phyloP scores from a whole-genome alignment of 1,140 invertebrate species.

The Pogonomyrmex californicus region DNA sequence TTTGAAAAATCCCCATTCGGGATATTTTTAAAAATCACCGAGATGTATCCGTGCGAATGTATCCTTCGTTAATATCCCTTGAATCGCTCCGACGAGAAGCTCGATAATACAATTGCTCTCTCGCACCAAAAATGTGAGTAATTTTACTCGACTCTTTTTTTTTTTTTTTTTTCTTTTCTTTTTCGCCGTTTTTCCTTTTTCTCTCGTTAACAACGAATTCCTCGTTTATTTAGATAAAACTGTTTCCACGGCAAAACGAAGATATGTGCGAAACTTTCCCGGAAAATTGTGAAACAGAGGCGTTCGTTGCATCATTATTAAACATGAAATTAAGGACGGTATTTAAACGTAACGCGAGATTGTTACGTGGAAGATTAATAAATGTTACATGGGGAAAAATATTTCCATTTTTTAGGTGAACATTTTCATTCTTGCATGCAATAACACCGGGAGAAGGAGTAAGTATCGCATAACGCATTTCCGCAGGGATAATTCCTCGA shows the following conservation, averaged over 20 bases:
- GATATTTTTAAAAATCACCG: neutral
- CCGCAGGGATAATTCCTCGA: constrained; percentile 16
- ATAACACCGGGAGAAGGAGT: neutral
- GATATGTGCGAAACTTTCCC: constrained; percentile 28
- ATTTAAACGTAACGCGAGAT: constrained; percentile 16
- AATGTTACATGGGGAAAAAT: constrained; percentile 26
- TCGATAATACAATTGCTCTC: neutral
- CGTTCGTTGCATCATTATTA: constrained; percentile 22
- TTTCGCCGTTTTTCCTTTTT: neutral
- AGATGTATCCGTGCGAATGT: neutral
- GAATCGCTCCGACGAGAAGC: neutral
- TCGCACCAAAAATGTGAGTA: neutral
- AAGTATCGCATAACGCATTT: constrained; percentile 13
- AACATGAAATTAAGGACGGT: constrained; percentile 34
- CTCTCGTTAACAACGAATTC: neutral
- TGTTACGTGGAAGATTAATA: constrained; percentile 30
- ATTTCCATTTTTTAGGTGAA: constrained; percentile 19
- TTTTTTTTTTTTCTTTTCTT: no score
- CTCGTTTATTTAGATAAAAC: constrained; percentile 23
- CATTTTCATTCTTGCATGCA: neutral
- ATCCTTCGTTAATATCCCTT: neutral
- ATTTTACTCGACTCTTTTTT: constrained; percentile 11
- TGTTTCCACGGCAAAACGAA: constrained; percentile 7
- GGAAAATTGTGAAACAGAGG: constrained; percentile 17
- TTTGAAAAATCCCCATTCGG: neutral